phyloP scores from a whole-genome alignment of 2,797 vertebrate species.

The Glyptemys insculpta region DNA sequence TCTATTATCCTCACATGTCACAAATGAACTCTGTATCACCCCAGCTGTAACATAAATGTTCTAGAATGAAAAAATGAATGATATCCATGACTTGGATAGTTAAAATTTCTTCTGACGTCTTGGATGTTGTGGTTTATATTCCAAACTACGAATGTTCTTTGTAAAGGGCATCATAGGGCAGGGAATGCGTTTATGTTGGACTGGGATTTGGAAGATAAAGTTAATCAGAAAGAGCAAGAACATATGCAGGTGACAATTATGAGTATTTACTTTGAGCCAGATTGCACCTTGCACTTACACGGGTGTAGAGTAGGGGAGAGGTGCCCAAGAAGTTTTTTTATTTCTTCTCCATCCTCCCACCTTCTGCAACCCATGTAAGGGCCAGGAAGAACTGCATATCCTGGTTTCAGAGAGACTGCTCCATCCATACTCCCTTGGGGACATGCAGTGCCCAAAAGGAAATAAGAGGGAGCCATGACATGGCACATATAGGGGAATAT shows the following conservation, averaged over 20 bases:
- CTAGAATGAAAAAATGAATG: background rate
- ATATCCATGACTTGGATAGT: background rate
- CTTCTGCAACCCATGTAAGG: background rate
- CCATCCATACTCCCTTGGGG: background rate
- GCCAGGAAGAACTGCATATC: no score
- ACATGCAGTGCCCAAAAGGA: background rate
- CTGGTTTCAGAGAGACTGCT: no score
- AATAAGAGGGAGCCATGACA: background rate
- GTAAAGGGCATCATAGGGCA: background rate
- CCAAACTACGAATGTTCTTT: background rate
- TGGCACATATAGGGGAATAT: background rate
- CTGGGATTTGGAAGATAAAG: background rate
- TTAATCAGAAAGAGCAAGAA: background rate
- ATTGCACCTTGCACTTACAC: background rate
- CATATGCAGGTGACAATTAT: background rate
- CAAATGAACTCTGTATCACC: background rate
- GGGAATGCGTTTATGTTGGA: background rate
- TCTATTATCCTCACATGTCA: background rate
- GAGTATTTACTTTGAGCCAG: background rate
- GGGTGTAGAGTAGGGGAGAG: no score
- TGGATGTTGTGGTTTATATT: background rate
- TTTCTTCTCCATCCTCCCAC: background rate
- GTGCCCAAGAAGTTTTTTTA: background rate
- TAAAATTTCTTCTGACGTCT: background rate
- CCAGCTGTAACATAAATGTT: background rate